A percentile compares a stretch with the other conserved stretches of the same genome.
phyloP scores from a whole-genome alignment of 2,797 vertebrate genomes.

The Spinus pinus region DNA sequence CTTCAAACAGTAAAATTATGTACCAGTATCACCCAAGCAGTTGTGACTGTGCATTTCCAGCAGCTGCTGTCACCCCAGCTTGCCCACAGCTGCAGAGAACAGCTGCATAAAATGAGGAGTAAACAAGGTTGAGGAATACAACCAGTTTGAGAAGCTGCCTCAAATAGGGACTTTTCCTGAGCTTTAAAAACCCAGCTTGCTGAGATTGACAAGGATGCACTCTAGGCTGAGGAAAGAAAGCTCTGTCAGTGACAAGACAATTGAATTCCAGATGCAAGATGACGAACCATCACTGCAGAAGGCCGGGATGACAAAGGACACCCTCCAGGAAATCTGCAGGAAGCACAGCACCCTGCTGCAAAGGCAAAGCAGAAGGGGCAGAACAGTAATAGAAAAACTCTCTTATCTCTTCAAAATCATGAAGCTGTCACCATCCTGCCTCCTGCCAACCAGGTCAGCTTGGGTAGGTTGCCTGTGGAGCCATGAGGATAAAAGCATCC shows the following conservation, averaged over 20 bases:
- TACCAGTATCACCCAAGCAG: not conserved
- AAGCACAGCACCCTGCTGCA: not conserved
- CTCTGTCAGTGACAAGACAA: not conserved
- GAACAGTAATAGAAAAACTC: not conserved
- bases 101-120: not conserved
- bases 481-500: not conserved
- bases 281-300: not conserved
- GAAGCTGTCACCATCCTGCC: not conserved
- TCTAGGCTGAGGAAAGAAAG: not conserved
- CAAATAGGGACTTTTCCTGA: not conserved
- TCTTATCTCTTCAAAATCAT: not conserved
- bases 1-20: not conserved
- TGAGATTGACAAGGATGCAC: not conserved
- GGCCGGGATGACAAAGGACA: not conserved
- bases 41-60: not conserved
- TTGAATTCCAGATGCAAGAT: not conserved
- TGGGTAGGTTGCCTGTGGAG: not conserved
- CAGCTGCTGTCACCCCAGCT: not conserved
- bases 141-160: not conserved
- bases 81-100: not conserved
- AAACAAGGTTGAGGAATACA: not conserved
- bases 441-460: not conserved
- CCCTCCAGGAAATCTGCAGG: conserved; percentile 12
- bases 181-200: not conserved
- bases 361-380: not conserved